Evolutionary conservation across 30 jellyfish, hydroid and myxozoan species (phyloP), one percentile per base, ranked within the genome.

Genomic region (Aurelia sp.): DNA sequence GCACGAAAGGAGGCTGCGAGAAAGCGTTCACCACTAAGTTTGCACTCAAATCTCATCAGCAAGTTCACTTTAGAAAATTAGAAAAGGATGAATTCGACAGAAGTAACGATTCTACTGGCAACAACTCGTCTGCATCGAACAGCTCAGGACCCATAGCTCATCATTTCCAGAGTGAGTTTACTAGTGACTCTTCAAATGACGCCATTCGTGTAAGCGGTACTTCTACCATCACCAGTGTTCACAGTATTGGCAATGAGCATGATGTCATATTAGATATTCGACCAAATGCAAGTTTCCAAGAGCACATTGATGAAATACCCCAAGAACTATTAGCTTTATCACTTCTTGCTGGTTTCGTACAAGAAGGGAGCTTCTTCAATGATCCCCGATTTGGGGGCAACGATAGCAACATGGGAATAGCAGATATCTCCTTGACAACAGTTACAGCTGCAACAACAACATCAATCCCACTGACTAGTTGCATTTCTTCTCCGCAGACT

Each of bases 1-100:
- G 98, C 86, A 75, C 87, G 48, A 88, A 78, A 11, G 86, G 85
- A 20, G 93, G 94, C 57, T 87, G 97, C 69, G 96, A 92, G 78
- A 78, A 94, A 68, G 90, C 91, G 58, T 91, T 91, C 74, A 78
- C 96, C 23, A 74, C 98, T 5, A 78, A 74, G 23, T 73, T 66
- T 61, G 98, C 90, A 0, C 64, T 87, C 59, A 76, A 78, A 62
- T 76, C 90, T 2, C 96, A 87, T 44, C 85, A 87, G 40, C 88
- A 87, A 50, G 69, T 70, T 13, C 96, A 87, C 61, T 61, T 76
- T 21, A 87, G 59, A 60, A 78, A 75, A 74, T 52, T 76, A 21
- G 81, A 61, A 47, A 76, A 48, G n/a, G 74, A 19, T 20, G 93
- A 84, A 58, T 84, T 84, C 61, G 93, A 20, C 17, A 18, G 82